Evolutionary conservation across 1,140 invertebrate species (phyloP), one percentile per base, ranked within the genome.

Genomic region (Macrocentrus cingulum): DNA sequence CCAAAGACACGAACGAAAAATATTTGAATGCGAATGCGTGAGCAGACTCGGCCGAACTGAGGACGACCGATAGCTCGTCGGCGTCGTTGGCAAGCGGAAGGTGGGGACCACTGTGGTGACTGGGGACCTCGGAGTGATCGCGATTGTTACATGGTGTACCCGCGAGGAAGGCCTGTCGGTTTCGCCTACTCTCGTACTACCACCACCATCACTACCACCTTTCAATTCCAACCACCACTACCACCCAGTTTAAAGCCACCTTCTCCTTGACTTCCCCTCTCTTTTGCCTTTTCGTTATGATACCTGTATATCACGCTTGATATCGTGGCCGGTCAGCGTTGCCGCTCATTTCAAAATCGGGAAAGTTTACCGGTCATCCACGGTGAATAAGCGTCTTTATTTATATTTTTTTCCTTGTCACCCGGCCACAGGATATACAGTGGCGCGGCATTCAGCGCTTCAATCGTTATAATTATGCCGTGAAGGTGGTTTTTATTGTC

Each of bases 1-100:
- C 53, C 49, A 22, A 29, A 52, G 34, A 16, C 59, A 56, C 64
- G 57, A 62, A 64, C 56, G 50, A 59, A 74, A 72, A 70, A 11
- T 29, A 32, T 45, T 59, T 72, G 66, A 75, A 74, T 75, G 74
- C 68, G 75, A 77, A 73, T 77, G 65, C 75, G 71, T 75, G 76
- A 76, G 65, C 74, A 74, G 75, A 77, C 72, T 77, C 74, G 70
- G 70, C 72, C 67, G 74, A 71, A 77, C 75, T 77, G 74, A 72
- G 74, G 71, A 53, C 66, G 67, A 70, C 50, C 66, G 69, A 65
- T 71, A 65, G 66, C 36, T 39, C 18, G 46, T 66, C 64, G 66
- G 67, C 59, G 65, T 67, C 69, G 70, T 64, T 66, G 65, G 64
- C 66, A 57, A 61, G 51, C 15, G 18, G 13, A 61, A 63, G 46